These are phyloP conservation scores for Saxidomus purpurata DNA, from an alignment of 1,140 invertebrate species.

Conservation along the genomic window DNA sequence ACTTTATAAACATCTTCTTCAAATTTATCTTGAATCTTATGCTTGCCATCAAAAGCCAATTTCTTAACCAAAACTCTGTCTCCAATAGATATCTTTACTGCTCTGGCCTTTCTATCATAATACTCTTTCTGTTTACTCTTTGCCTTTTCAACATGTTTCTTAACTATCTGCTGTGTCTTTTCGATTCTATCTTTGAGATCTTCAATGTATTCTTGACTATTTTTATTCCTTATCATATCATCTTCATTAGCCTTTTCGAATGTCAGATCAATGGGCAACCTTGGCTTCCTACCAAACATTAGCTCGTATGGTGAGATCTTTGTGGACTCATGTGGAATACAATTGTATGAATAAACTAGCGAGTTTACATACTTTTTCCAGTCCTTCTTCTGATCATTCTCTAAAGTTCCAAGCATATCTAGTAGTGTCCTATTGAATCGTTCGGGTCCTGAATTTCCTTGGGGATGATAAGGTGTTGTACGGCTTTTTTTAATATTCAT, in stretches of 20 bases:
- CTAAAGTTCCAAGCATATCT: constrained; percentile 62
- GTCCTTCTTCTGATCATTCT: constrained; percentile 41
- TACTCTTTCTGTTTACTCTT: background rate
- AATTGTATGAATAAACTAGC: constrained; percentile 66
- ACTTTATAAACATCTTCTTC: background rate
- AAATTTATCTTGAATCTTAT: constrained; percentile 21
- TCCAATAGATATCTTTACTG: background rate
- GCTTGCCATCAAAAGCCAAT: constrained; percentile 2
- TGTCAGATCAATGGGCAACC: constrained; percentile 41
- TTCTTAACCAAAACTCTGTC: background rate
- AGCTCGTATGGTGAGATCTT: constrained; percentile 55
- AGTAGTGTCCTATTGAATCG: constrained; percentile 63
- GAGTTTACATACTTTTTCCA: constrained; percentile 50
- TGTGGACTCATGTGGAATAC: constrained; percentile 51
- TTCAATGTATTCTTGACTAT: constrained; percentile 8
- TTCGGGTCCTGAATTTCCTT: constrained; percentile 36
- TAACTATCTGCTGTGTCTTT: background rate
- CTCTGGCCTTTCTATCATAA: background rate
- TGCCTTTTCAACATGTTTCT: background rate
- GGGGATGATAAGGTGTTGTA: constrained; percentile 49
- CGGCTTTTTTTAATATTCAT: constrained; percentile 38
- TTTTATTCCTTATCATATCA: background rate
- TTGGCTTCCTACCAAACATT: constrained; percentile 68
- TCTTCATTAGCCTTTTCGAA: constrained; percentile 35
- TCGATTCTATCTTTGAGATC: background rate